Base-by-base conservation (phyloP, 2,113 vertebrate species). In the Silurus meridionalis region DNA sequence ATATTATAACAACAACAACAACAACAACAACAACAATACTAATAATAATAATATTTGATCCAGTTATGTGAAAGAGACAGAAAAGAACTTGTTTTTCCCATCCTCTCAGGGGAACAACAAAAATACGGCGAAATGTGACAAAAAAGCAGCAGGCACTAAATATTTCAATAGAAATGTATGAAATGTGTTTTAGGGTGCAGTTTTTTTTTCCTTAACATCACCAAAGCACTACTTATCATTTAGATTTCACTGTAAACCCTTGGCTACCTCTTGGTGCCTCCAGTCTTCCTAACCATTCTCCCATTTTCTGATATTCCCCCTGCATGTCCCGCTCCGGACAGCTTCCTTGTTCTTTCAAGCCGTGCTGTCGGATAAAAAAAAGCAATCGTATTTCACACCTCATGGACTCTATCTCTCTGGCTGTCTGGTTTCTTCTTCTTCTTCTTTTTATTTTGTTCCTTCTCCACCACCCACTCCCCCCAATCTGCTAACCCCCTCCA, bases 301-400 rank as follows among this genome's bases (percentile, higher is more conserved):
- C 88, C 78, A 81, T 90, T 78, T 83, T 89, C 90, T 89, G 84
- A 48, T 82, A 37, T 60, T 25, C 75, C 25, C 58, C 83, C 90
- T 92, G 89, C 6, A 53, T 90, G 92, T 91, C 92, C 93, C 80
- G 75, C 87, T 87, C 89, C 28, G 90, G 92, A 94, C 91, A 93
- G 93, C 91, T 94, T 94, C 92, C 94, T 94, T 92, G 81, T 93
- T 93, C 86, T 94, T 94, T 93, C 89, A 89, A 85, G 55, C 92
- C 90, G 90, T 91, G 88, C 93, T 93, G 94, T 94, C 90, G 89
- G 91, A 95, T 94, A 93, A 95, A 95, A 17, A 80, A 80, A 95
- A 93, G 91, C 93, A 94, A 95, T 95, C 94, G 95, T 93, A 94
- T 95, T 95, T 95, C 94, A 94, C 94, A 95, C 94, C 93, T 94